Evolutionary conservation across 37 sponge, comb jelly and placozoan genomes (phyloP), one percentile per base, ranked within the genome.

Genomic region (Diacarnus erythraeanus): DNA sequence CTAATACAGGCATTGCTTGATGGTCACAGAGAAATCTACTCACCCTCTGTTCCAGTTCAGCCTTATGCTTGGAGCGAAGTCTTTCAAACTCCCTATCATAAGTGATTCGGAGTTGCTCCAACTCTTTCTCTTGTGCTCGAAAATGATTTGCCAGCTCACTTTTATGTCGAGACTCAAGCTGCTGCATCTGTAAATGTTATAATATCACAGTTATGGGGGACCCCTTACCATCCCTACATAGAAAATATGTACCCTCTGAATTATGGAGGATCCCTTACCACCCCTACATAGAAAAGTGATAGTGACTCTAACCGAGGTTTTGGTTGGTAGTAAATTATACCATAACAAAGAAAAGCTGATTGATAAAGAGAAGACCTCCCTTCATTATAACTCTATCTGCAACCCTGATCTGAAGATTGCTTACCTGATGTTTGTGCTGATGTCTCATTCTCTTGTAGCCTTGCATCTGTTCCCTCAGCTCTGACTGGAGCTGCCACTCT

Each of bases 361-460:
- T n/a, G n/a, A n/a, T n/a, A n/a, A n/a, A n/a, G n/a, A n/a, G n/a
- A n/a, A n/a, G n/a, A n/a, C n/a, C n/a, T n/a, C n/a, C n/a, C n/a
- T n/a, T n/a, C n/a, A n/a, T n/a, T n/a, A n/a, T n/a, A n/a, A n/a
- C n/a, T n/a, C n/a, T n/a, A n/a, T n/a, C n/a, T n/a, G n/a, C n/a
- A n/a, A n/a, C n/a, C n/a, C n/a, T n/a, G n/a, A n/a, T n/a, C n/a
- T n/a, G n/a, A n/a, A n/a, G n/a, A n/a, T n/a, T 47, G 12, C 51
- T 38, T 71, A 97, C 87, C 88, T 97, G 97, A 59, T 79, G 81
- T 47, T 90, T 86, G 82, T 99, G 97, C 57, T 92, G 92, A 60
- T 94, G 94, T 36, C 97, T 87, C 89, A 99, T 86, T 80, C 94
- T 83, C 86, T 98, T 98, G 80, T 95, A 95, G 30, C 95, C 90